These are phyloP conservation scores for Marisa cornuarietis DNA, from an alignment of 1,140 invertebrate genomes.

Conservation along the genomic window DNA sequence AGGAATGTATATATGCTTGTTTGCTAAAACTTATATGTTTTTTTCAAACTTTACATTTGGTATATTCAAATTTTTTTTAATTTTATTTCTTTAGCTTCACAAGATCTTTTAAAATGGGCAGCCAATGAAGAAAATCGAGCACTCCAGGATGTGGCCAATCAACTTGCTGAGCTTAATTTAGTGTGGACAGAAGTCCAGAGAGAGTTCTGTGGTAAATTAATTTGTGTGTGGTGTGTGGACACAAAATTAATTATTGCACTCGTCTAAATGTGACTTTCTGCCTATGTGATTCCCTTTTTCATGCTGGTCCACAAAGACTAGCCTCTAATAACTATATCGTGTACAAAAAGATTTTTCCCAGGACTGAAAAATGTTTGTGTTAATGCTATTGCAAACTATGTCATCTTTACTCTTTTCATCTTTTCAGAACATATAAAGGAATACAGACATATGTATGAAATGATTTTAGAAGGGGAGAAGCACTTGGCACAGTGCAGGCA, in stretches of 20 bases:
- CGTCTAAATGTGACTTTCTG: background rate
- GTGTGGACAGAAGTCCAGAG: conserved; percentile 70
- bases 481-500: conserved; percentile 67
- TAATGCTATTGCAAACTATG: conserved; percentile 8
- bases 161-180: conserved; percentile 67
- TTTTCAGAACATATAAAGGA: conserved; percentile 68
- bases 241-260: too few relatives aligned
- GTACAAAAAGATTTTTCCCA: too few relatives aligned
- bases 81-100: conserved; percentile 59
- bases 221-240: background rate
- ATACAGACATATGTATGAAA: conserved; percentile 68
- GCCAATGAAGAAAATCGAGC: conserved; percentile 70
- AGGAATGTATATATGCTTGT: too few relatives aligned
- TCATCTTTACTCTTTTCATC: conserved; percentile 23
- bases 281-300: background rate
- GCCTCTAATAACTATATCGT: too few relatives aligned
- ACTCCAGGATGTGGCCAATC: conserved; percentile 68
- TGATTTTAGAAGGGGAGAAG: conserved; percentile 70
- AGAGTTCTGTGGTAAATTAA: conserved; percentile 66
- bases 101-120: conserved; percentile 70
- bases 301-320: background rate
- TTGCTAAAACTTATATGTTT: too few relatives aligned
- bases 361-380: background rate
- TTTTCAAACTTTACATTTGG: too few relatives aligned
- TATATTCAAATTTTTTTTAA: conserved; percentile 13